phyloP scores from a whole-genome alignment of 2,797 vertebrate species.

The Siniperca undulata region DNA sequence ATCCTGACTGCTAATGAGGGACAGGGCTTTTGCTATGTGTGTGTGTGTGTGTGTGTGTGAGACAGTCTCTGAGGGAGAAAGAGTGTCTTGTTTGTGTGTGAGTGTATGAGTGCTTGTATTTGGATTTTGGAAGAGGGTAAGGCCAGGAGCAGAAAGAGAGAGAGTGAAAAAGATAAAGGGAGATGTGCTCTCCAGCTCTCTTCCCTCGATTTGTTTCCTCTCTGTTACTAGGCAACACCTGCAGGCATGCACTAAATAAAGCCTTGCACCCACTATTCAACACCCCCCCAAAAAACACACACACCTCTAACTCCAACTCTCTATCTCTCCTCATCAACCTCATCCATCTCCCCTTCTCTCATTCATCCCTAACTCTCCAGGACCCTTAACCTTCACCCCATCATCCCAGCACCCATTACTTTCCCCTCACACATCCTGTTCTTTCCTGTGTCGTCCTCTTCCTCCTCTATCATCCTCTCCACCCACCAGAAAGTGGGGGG shows the following conservation, averaged over 20 bases:
- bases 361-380: slow-evolving; percentile 51
- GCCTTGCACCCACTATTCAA: slow-evolving; percentile 77
- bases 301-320: slow-evolving; percentile 56
- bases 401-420: slow-evolving; percentile 41
- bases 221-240: slow-evolving; percentile 91
- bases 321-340: slow-evolving; percentile 59
- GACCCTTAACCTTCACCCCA: slow-evolving; percentile 45
- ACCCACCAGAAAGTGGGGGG: slow-evolving; percentile 5
- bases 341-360: slow-evolving; percentile 62
- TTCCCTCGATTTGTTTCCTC: slow-evolving; percentile 83
- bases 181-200: slow-evolving; percentile 76
- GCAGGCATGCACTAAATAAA: slow-evolving; percentile 90
- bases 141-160: slow-evolving; percentile 64
- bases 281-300: slow-evolving; percentile 4
- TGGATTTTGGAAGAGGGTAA: slow-evolving; percentile 56
- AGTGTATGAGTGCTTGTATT: slow-evolving; percentile 36
- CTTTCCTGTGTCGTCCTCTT: slow-evolving; percentile 3
- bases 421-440: slow-evolving; percentile 24
- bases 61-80: slow-evolving; percentile 33
- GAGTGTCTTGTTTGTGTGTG: slow-evolving; percentile 55
- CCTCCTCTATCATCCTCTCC: slow-evolving; percentile 24
- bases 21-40: slow-evolving; percentile 45
- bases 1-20: slow-evolving; percentile 81
- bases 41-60: slow-evolving; percentile 29
- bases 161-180: slow-evolving; percentile 67